Conservation (phyloP, 2,797 vertebrate genomes). For the Sebastolobus alascanus region DNA sequence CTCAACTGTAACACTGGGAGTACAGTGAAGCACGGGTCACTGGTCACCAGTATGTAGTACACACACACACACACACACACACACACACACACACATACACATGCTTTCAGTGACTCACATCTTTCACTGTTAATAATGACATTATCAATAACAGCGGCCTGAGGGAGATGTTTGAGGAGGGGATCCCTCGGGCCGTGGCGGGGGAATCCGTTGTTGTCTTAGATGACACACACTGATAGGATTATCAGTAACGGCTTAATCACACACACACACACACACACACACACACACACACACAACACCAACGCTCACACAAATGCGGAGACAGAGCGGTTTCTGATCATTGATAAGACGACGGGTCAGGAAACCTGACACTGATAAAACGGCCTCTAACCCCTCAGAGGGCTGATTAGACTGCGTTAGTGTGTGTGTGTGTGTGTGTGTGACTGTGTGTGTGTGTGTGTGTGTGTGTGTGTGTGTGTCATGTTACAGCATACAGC, state of each 20-base stretch:
- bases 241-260: conserved; percentile 65
- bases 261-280: conserved; percentile 24
- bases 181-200: conserved; percentile 14
- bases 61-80: conserved; percentile 27
- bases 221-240: conserved; percentile 73
- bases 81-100: conserved; percentile 13
- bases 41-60: conserved; percentile 32
- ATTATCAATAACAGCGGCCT: conserved; percentile 50
- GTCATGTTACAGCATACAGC: conserved; percentile 52
- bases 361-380: conserved; percentile 79
- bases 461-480: no score
- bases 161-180: conserved; percentile 14
- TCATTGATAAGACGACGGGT: conserved; percentile 75
- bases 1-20: conserved; percentile 67
- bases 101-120: conserved; percentile 20
- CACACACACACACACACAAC: no score
- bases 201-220: conserved; percentile 50
- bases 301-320: conserved; percentile 30
- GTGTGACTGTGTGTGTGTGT: no score
- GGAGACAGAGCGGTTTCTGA: conserved; percentile 63
- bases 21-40: conserved; percentile 61
- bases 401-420: conserved; percentile 62
- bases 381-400: conserved; percentile 64
- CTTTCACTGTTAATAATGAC: conserved; percentile 46
- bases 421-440: conserved; percentile 56